Conservation (phyloP, 2,797 vertebrate species). For the Spondyliosoma cantharus region DNA sequence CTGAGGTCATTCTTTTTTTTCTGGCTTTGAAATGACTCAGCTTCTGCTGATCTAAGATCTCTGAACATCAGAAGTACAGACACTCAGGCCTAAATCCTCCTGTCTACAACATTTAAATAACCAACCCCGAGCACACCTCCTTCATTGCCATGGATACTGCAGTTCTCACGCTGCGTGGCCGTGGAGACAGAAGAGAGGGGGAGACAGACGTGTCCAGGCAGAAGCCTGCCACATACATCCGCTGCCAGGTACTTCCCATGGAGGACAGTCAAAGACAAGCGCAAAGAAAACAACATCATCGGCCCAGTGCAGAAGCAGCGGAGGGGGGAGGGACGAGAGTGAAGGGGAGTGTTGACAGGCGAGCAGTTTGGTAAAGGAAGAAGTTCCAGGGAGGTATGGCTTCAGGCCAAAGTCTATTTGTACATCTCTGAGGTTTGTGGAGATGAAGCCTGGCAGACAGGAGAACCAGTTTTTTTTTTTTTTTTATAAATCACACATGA, state of each 20-base stretch:
- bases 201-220: conserved; percentile 81
- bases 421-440: conserved; percentile 77
- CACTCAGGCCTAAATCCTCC: conserved; percentile 63
- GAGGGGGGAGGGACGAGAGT: conserved; percentile 54
- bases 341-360: conserved; percentile 76
- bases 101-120: conserved; percentile 65
- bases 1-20: conserved; percentile 42
- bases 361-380: conserved; percentile 76
- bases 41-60: conserved; percentile 61
- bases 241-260: conserved; percentile 85
- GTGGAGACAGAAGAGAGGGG: conserved; percentile 69
- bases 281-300: conserved; percentile 79
- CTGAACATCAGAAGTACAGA: conserved; percentile 55
- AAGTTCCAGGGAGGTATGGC: conserved; percentile 83
- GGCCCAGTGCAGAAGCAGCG: conserved; percentile 58
- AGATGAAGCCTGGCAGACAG: conserved; percentile 82
- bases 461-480: conserved; percentile 81
- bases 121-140: conserved; percentile 42
- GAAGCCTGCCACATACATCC: conserved; percentile 78
- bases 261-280: conserved; percentile 80
- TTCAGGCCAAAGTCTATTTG: conserved; percentile 81
- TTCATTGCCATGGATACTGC: conserved; percentile 60
- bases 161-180: conserved; percentile 79
- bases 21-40: conserved; percentile 33
- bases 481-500: conserved; percentile 82